Evolutionary conservation across 2,113 vertebrate genomes (phyloP).

Genomic region (Tenebrosternarchus preto): DNA sequence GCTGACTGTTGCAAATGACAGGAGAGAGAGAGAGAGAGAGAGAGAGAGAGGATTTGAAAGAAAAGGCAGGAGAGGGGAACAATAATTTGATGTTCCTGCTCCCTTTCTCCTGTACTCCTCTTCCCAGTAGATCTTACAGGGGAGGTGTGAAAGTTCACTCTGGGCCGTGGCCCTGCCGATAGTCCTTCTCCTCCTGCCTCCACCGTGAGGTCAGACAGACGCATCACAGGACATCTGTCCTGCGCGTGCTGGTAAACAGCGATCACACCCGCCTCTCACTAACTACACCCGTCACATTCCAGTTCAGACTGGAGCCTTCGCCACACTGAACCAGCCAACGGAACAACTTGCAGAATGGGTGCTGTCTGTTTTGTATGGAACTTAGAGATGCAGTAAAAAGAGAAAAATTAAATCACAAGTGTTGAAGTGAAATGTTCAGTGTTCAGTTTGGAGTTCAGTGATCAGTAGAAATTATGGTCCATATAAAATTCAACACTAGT

Average conservation of each 20-base stretch:
- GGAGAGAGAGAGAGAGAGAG: not conserved
- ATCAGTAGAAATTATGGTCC: not conserved
- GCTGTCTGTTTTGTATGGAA: not conserved
- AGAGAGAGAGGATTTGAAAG: constrained; percentile 21
- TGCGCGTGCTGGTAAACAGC: not conserved
- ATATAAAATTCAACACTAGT: constrained; percentile 25
- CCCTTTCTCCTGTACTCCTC: not conserved
- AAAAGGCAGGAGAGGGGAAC: not conserved
- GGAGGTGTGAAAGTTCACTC: not conserved
- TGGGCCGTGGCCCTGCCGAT: not conserved
- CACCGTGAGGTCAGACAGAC: not conserved
- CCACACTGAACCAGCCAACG: not conserved
- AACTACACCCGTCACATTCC: no score
- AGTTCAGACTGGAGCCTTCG: not conserved
- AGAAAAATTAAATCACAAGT: not conserved
- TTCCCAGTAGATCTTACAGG: constrained; percentile 1
- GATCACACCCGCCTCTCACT: not conserved
- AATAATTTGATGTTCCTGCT: constrained; percentile 19
- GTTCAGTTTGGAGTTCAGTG: not conserved
- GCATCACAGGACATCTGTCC: not conserved
- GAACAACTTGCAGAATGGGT: not conserved
- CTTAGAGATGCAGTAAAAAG: not conserved
- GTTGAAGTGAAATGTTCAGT: not conserved
- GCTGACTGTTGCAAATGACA: constrained; percentile 55
- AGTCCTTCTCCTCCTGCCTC: not conserved